These are phyloP conservation scores for Baccha elongata DNA, from an alignment of 2,888 invertebrate genomes.

Conservation along the genomic window DNA sequence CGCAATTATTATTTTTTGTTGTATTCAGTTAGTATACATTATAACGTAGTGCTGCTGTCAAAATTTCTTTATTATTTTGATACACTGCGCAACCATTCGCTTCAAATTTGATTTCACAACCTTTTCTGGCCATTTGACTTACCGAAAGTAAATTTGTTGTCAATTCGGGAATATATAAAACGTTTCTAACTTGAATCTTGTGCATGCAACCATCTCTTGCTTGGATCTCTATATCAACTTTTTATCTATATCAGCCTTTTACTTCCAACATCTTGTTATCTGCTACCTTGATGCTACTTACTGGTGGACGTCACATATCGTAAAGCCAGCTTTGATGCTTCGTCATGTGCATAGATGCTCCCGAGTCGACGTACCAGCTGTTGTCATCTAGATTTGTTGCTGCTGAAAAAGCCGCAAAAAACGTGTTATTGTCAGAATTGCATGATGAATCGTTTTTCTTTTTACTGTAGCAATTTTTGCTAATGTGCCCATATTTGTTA, in stretches of 20 bases:
- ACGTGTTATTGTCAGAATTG: not conserved
- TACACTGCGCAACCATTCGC: not conserved
- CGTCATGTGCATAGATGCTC: constrained; percentile 1
- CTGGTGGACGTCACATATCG: not conserved
- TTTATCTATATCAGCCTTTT: not conserved
- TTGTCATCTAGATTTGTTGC: not conserved
- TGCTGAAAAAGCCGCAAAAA: not conserved
- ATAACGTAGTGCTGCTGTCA: too few species aligned
- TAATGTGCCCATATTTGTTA: constrained; percentile 19
- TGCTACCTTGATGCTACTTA: not conserved
- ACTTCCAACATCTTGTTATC: constrained; percentile 3
- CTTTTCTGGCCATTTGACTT: not conserved
- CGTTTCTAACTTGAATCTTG: too few species aligned
- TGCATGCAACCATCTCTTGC: too few species aligned
- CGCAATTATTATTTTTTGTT: not conserved
- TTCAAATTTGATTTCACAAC: not conserved
- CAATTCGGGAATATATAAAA: too few species aligned
- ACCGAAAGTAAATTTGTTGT: too few species aligned
- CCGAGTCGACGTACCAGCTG: not conserved
- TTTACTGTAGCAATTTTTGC: constrained; percentile 16
- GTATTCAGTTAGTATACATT: too few species aligned
- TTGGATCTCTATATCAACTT: not conserved
- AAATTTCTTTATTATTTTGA: too few species aligned
- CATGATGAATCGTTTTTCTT: not conserved
- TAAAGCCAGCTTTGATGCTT: not conserved